Conservation (phyloP, 1,140 invertebrate species). For the Acromyrmex heyeri region DNA sequence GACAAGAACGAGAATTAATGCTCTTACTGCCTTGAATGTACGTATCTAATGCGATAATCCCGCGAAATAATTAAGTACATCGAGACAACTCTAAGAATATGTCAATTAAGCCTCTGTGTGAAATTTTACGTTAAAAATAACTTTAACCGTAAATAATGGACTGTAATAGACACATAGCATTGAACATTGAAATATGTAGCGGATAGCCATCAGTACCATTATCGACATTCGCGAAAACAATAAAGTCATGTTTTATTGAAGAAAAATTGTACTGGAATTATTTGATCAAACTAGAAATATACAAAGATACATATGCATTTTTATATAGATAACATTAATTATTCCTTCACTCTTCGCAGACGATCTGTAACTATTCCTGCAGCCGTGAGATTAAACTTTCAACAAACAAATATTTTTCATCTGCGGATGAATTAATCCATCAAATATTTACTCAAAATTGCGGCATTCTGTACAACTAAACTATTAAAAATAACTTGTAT, state of each 20-base stretch:
- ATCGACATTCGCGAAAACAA: not conserved
- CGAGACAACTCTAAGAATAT: conserved; percentile 9
- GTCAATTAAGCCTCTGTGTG: not conserved
- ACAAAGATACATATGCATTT: conserved; percentile 5
- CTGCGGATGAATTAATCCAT: conserved; percentile 45
- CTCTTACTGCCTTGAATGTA: conserved; percentile 46
- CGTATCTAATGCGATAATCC: conserved; percentile 57
- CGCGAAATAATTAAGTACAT: conserved; percentile 47
- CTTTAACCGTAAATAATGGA: conserved; percentile 23
- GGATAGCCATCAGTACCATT: conserved; percentile 9
- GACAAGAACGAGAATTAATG: conserved; percentile 57
- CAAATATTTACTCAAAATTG: conserved; percentile 56
- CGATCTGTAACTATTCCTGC: conserved; percentile 24
- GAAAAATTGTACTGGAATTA: conserved; percentile 13
- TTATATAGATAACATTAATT: conserved; percentile 10
- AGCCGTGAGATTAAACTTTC: conserved; percentile 35
- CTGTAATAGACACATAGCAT: not conserved
- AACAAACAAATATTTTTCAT: conserved; percentile 51
- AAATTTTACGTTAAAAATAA: conserved; percentile 43
- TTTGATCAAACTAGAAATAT: not conserved
- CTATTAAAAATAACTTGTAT: conserved; percentile 48
- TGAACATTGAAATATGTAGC: conserved; percentile 19
- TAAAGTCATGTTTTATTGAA: conserved; percentile 6
- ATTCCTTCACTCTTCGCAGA: conserved; percentile 1
- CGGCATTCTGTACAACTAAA: conserved; percentile 18